Percentiles rank a stretch among this genome's conserved stretches.
phyloP scores from a whole-genome alignment of 2,113 vertebrate genomes.

The Pandion haliaetus region DNA sequence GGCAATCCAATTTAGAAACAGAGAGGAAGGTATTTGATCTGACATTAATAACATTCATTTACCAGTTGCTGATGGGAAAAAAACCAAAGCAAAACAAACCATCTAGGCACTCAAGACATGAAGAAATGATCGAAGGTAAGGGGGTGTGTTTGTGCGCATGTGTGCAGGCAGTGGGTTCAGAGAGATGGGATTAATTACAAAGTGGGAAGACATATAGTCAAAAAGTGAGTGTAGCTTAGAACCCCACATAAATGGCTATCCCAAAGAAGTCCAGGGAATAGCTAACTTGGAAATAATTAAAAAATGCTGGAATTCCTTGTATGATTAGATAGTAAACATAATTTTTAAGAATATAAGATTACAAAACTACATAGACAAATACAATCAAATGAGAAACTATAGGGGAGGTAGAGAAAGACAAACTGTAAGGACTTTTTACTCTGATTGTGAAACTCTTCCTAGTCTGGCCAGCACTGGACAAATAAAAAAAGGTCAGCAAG shows the following conservation, averaged over 20 bases:
- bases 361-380: neutral
- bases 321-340: neutral
- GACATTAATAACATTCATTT: constrained; percentile 25
- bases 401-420: neutral
- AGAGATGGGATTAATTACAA: neutral
- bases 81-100: neutral
- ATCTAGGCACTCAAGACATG: neutral
- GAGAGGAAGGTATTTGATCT: neutral
- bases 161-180: neutral
- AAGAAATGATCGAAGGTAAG: neutral
- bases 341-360: neutral
- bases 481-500: neutral
- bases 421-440: neutral
- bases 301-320: neutral
- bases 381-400: neutral
- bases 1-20: constrained; percentile 7
- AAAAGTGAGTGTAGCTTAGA: neutral
- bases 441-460: neutral
- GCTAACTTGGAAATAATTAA: neutral
- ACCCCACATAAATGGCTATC: neutral
- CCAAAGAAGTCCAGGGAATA: neutral
- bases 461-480: neutral
- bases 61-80: neutral
- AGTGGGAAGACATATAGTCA: neutral
- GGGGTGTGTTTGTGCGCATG: neutral